Conservation (phyloP, 2,888 invertebrate genomes). For the Patella pellucida region DNA sequence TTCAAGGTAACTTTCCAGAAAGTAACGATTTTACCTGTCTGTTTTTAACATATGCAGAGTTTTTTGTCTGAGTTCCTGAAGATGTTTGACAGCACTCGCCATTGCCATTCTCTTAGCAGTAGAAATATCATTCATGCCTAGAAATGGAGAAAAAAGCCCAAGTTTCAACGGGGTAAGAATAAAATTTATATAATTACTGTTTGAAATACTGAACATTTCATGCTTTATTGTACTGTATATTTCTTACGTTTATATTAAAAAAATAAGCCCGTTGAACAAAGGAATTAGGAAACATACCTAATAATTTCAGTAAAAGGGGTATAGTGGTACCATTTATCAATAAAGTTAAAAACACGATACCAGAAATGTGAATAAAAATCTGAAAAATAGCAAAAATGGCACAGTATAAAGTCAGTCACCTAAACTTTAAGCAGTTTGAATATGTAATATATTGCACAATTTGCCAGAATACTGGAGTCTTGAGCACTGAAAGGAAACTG, state of each 20-base stretch:
- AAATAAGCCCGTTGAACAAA: too few relatives aligned
- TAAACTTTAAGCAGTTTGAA: too few relatives aligned
- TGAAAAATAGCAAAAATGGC: conserved; percentile 29
- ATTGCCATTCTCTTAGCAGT: conserved; percentile 61
- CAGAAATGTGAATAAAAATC: conserved; percentile 75
- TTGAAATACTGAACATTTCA: not conserved
- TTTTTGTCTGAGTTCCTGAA: conserved; percentile 60
- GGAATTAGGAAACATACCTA: conserved; percentile 70
- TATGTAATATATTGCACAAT: too few relatives aligned
- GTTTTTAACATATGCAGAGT: conserved; percentile 76
- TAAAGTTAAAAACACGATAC: conserved; percentile 75
- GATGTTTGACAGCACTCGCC: conserved; percentile 56
- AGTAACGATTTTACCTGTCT: conserved; percentile 71
- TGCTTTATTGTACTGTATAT: too few relatives aligned
- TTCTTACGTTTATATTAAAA: not conserved
- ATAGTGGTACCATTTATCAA: conserved; percentile 76
- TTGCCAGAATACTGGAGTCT: too few relatives aligned
- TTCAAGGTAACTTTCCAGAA: too few relatives aligned
- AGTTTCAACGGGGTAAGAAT: too few relatives aligned
- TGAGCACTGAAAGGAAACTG: too few relatives aligned
- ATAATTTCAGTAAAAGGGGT: conserved; percentile 72
- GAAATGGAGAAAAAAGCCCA: too few relatives aligned
- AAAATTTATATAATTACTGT: not conserved
- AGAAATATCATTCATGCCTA: conserved; percentile 64
- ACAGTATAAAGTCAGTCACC: too few relatives aligned